Evolutionary conservation across 2,888 invertebrate species (phyloP).

Genomic region (Adelognathus sp.): DNA sequence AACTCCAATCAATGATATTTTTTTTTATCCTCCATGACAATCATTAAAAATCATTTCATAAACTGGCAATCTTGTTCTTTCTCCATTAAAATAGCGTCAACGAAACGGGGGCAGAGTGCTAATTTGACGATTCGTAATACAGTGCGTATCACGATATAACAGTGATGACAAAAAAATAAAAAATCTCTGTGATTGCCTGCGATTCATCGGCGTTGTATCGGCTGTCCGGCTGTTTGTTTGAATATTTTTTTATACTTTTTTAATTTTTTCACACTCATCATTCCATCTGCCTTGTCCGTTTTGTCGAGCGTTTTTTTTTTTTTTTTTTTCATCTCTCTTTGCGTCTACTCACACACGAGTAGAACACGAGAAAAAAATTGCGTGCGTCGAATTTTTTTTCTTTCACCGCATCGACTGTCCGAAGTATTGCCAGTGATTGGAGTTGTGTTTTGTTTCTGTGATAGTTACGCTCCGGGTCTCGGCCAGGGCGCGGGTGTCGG

Average conservation of each 20-base stretch:
- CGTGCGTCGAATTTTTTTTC: slow-evolving; percentile 8
- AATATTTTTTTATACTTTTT: slow-evolving; percentile 18
- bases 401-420: slow-evolving; percentile 38
- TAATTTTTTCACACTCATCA: background rate
- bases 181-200: slow-evolving; percentile 34
- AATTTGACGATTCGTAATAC: background rate
- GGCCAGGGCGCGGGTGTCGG: slow-evolving; percentile 75
- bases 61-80: slow-evolving; percentile 78
- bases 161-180: slow-evolving; percentile 5
- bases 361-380: too few relatives aligned
- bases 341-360: too few relatives aligned
- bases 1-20: slow-evolving; percentile 77
- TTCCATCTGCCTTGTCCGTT: slow-evolving; percentile 10
- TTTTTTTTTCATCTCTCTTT: background rate
- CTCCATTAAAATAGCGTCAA: slow-evolving; percentile 47
- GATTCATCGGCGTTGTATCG: slow-evolving; percentile 74
- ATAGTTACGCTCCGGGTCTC: slow-evolving; percentile 80
- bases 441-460: slow-evolving; percentile 78
- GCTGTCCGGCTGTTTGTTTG: slow-evolving; percentile 75
- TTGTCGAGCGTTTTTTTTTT: slow-evolving; percentile 10
- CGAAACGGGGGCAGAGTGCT: too few relatives aligned
- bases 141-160: slow-evolving; percentile 8
- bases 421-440: slow-evolving; percentile 80
- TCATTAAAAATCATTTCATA: slow-evolving; percentile 36
- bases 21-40: too few relatives aligned